Evolutionary conservation across 1,140 invertebrate genomes (phyloP), one percentile per base, ranked within the genome.

Genomic region (Drosophila bifasciata): DNA sequence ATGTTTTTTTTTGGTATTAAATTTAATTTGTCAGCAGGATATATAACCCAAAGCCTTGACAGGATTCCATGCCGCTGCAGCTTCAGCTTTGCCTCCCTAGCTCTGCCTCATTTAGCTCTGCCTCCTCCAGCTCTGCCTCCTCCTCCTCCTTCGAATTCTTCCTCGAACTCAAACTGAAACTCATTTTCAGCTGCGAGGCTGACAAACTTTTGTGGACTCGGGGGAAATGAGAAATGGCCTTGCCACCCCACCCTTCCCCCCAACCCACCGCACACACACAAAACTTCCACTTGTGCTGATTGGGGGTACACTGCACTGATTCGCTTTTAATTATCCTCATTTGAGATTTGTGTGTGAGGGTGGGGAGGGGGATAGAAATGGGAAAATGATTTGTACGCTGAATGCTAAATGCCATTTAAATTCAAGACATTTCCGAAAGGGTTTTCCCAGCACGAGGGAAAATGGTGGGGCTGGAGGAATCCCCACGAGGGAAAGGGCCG

Each of bases 241-340:
- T 17, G 23, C 8, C 48, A 15, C 5, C 11, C 13, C 43, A 15
- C 25, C 53, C n/a, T n/a, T n/a, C n/a, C n/a, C n/a, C 21, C 23
- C 23, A 4, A 7, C 13, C 43, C 21, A 21, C 43, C 21, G 28
- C 55, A 4, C 32, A 36, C 23, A 6, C 23, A 25, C 23, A 19
- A 73, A 73, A 46, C 28, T 74, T 75, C 36, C n/a, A 15, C 59
- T 23, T 25, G 44, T 51, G 52, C 57, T 44, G 50, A 63, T 73
- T 73, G 52, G 49, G 64, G 40, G 39, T 19, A 45, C 15, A 17
- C 17, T 45, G 6, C 57, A 58, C 57, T 76, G 81, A 85, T 85
- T 86, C 75, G 63, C 60, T 67, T 86, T 85, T 85, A 85, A 85
- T 86, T 80, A 86, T 80, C 44, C 66, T 79, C 78, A 86, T 79